Conservation (phyloP, 2,113 vertebrate species). For the Tupaia tana region DNA sequence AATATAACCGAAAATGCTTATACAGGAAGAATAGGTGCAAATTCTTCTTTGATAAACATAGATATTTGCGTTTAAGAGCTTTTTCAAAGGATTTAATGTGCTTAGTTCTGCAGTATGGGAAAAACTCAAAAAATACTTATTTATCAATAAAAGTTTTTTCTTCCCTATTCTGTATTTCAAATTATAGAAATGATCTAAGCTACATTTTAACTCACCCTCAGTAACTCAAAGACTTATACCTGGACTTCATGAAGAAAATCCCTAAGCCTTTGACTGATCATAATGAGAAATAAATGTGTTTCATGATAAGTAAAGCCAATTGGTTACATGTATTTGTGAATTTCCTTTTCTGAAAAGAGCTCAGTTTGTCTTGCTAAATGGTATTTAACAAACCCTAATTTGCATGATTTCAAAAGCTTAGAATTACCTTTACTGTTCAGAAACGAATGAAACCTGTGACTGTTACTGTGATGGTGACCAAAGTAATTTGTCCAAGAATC, state of each 20-base stretch:
- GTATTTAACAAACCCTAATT: neutral
- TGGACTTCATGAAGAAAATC: neutral
- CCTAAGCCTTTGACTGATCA: neutral
- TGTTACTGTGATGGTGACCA: neutral
- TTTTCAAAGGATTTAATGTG: neutral
- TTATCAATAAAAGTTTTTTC: neutral
- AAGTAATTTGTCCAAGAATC: neutral
- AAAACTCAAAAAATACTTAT: slow-evolving; percentile 4
- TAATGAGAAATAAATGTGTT: neutral
- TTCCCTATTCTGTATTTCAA: neutral
- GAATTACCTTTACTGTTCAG: slow-evolving; percentile 40
- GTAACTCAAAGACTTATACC: neutral
- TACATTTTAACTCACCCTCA: neutral
- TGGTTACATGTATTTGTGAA: neutral
- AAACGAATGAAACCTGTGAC: slow-evolving; percentile 44
- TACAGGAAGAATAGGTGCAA: neutral
- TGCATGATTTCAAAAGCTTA: slow-evolving; percentile 16
- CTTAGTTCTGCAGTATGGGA: neutral
- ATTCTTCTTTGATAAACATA: slow-evolving; percentile 4
- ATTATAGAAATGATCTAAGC: neutral
- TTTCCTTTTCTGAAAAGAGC: slow-evolving; percentile 36
- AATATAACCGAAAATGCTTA: slow-evolving; percentile 46
- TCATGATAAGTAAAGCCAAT: neutral
- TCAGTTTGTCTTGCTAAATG: slow-evolving; percentile 38
- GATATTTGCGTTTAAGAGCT: neutral